Evolutionary conservation across 2,113 vertebrate genomes (phyloP).

Genomic region (Peromyscus leucopus): DNA sequence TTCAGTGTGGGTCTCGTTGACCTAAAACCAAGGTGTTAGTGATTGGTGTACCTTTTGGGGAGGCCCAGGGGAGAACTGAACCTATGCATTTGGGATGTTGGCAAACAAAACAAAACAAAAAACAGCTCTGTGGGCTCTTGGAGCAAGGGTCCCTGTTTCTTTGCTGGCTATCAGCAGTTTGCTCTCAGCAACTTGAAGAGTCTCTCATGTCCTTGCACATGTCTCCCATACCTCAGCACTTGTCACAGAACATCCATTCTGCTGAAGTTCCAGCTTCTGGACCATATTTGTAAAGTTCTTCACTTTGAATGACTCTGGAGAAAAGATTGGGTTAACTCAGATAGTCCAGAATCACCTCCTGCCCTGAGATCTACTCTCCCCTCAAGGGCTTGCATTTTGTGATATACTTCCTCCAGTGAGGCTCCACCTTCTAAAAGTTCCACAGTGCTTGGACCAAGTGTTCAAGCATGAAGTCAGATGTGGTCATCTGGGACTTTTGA

Average conservation of each 20-base stretch:
- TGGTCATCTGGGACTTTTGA: neutral
- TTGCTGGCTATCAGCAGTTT: no score
- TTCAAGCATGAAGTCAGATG: no score
- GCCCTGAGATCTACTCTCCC: neutral
- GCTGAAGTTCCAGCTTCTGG: neutral
- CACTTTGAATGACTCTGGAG: neutral
- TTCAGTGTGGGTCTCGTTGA: neutral
- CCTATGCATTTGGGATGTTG: neutral
- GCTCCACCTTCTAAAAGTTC: neutral
- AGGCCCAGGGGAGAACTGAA: neutral
- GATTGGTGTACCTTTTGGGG: neutral
- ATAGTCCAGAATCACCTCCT: neutral
- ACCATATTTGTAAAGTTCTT: neutral
- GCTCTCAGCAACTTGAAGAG: neutral
- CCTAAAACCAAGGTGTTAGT: neutral
- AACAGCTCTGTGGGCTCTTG: neutral
- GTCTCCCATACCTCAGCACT: no score
- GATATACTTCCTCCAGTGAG: neutral
- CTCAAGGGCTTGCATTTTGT: neutral
- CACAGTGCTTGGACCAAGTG: neutral
- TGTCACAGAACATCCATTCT: fast-evolving
- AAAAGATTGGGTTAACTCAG: neutral
- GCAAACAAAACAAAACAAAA: neutral
- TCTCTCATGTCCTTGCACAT: neutral
- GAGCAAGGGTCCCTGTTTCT: neutral